Base-by-base conservation (phyloP, 2,797 vertebrate genomes). In the Muraenolepis orangiensis region DNA sequence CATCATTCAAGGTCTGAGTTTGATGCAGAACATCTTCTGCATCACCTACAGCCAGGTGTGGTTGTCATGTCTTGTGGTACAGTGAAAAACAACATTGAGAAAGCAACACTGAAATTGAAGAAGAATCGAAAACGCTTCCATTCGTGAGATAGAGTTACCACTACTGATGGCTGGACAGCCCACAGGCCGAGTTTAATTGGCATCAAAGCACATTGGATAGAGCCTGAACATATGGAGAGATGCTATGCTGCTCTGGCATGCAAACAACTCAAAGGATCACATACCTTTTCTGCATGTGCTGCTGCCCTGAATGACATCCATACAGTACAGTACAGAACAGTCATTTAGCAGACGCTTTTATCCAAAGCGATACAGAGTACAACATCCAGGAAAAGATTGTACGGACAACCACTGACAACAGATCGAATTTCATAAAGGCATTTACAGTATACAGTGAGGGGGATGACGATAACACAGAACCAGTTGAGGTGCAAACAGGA, bases 381-480 rank as follows among this genome's bases (percentile, higher is more conserved):
- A n/a, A n/a, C n/a, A 80, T 74, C 34, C 31, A 57, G 23, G 30
- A 40, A 6, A 77, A 78, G 46, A 78, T 77, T 28, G 72, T 74
- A 3, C 38, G 66, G 73, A 76, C 78, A 51, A 76, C 74, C 0
- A 76, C 74, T 2, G 74, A 76, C 67, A 79, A 76, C 36, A 71
- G 71, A 29, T 76, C 69, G 68, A 68, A 68, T 28, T 68, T 68
- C 66, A 29, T 68, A 16, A 68, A 68, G 16, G 66, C 66, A 13
- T 68, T 68, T 28, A 26, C 30, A 5, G 66, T 68, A 13, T 68
- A 14, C 23, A 28, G 26, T 30, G 66, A 12, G 16, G 66, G 30
- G 14, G 29, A 16, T 13, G 16, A 68, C 28, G 30, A 68, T 28
- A 68, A 68, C 30, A 23, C 69, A 42, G 40, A n/a, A n/a, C n/a